Percentiles rank a stretch among this genome's conserved stretches.
phyloP scores from a whole-genome alignment of 2,797 vertebrate species.

The Urosaurus nigricauda region DNA sequence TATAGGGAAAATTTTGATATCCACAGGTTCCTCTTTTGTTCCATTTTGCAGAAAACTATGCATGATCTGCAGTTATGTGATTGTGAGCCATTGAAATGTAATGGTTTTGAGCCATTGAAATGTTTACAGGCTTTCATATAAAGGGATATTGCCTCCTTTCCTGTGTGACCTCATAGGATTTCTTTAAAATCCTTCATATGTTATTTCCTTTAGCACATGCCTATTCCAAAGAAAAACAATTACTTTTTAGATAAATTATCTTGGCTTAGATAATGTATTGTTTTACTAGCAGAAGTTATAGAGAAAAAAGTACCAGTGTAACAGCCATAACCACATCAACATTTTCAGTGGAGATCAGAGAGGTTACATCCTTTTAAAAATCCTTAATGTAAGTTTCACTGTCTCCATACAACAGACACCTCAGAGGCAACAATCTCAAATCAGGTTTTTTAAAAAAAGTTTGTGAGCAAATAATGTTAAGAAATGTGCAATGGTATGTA shows the following conservation, averaged over 20 bases:
- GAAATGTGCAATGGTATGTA: not conserved
- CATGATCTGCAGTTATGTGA: slow-evolving; percentile 20
- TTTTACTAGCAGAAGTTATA: not conserved
- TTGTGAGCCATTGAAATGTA: slow-evolving; percentile 28
- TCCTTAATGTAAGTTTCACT: not conserved
- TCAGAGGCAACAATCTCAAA: slow-evolving; percentile 32
- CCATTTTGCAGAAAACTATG: slow-evolving; percentile 37
- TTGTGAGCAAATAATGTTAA: slow-evolving; percentile 2
- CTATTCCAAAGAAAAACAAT: slow-evolving; percentile 22
- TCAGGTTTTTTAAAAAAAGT: not conserved
- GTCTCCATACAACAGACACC: slow-evolving; percentile 23
- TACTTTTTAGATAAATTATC: not conserved
- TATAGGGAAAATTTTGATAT: slow-evolving; percentile 19
- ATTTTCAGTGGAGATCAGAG: not conserved
- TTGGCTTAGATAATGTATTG: not conserved
- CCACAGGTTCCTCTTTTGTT: not conserved
- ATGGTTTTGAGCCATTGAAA: slow-evolving; percentile 27
- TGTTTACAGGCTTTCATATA: slow-evolving; percentile 38
- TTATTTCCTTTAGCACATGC: slow-evolving; percentile 5
- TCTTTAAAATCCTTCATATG: slow-evolving; percentile 28
- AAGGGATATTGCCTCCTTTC: slow-evolving; percentile 32
- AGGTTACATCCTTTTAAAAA: not conserved
- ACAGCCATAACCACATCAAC: not conserved
- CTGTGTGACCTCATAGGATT: slow-evolving; percentile 25
- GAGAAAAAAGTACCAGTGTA: not conserved